Percentiles rank a stretch among this genome's conserved stretches.
These are phyloP conservation scores for Ptiloglossa arizonensis DNA, from an alignment of 1,140 invertebrate species.

Conservation along the genomic window DNA sequence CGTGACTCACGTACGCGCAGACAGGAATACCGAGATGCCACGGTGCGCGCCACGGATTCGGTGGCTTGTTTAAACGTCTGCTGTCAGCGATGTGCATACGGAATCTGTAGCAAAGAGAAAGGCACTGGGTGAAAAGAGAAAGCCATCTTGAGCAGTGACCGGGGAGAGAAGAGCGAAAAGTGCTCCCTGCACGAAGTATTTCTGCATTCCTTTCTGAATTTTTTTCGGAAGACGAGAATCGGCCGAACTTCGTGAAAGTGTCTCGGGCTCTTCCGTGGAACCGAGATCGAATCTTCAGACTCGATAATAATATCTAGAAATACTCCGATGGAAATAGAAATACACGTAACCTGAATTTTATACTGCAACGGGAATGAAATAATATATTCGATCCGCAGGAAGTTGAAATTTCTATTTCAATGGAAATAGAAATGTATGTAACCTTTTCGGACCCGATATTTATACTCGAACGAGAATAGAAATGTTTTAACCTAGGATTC, in stretches of 20 bases:
- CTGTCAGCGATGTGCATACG: slow-evolving; percentile 44
- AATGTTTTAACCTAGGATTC: too few species aligned
- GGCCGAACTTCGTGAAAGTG: background rate
- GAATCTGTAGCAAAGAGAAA: slow-evolving; percentile 57
- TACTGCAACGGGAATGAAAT: too few species aligned
- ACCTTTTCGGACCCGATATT: too few species aligned
- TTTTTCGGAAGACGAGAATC: too few species aligned
- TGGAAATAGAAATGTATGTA: too few species aligned
- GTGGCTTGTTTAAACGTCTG: slow-evolving; percentile 60
- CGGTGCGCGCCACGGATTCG: slow-evolving; percentile 40
- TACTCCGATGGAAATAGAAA: too few species aligned
- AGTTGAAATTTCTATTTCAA: too few species aligned
- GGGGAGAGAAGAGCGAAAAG: background rate
- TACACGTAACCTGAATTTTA: too few species aligned
- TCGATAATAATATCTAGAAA: too few species aligned
- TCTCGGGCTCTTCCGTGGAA: background rate
- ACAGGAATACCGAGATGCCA: slow-evolving; percentile 46
- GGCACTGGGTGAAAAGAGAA: slow-evolving; percentile 12
- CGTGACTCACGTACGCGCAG: slow-evolving; percentile 8
- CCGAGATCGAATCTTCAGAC: background rate
- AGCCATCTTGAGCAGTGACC: background rate
- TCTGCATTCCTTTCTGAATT: background rate
- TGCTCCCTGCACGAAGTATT: too few species aligned
- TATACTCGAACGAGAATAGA: too few species aligned
- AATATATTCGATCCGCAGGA: too few species aligned